Base-by-base conservation (phyloP, 1,140 invertebrate genomes). In the Pseudomyrmex pallidus region DNA sequence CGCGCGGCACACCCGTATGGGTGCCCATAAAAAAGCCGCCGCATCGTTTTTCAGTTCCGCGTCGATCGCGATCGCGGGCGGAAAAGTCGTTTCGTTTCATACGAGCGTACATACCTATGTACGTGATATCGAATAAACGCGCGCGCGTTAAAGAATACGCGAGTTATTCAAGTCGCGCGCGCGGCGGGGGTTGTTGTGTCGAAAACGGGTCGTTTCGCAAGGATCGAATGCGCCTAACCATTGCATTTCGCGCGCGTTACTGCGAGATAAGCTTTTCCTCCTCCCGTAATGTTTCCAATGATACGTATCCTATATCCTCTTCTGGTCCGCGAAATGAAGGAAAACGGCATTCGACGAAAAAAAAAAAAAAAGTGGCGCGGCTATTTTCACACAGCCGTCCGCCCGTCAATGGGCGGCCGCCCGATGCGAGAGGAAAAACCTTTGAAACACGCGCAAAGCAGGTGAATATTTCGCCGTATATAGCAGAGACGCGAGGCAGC, bases 71-170 rank as follows among this genome's bases (percentile, higher is more conserved):
- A 22, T 20, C 44, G 57, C 17, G 76, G 35, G 48, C 22, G 1
- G 1, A 62, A 17, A 66, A 46, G 67, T 68, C 61, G 46, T 82
- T 74, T 84, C 22, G 57, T 9, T 8, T 17, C 17, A 50, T 35
- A 84, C 77, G 83, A 73, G 63, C 63, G 7, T 7, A n/a, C n/a
- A n/a, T n/a, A n/a, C n/a, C n/a, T n/a, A n/a, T n/a, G n/a, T n/a
- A 22, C 54, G 46, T 64, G 72, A 72, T 74, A 85, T 85, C 68
- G 52, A 83, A 82, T 83, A 35, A 73, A 83, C 70, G 54, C 62
- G 1, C 59, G 25, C 82, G 62, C 63, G 59, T 62, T 83, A 85
- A 85, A 85, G 70, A 72, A 70, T 74, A 50, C 54, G 68, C 54
- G 68, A 62, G 68, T 74, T 85, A 85, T 82, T 83, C 68, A 68